Percentiles rank a stretch among this genome's conserved stretches.
Conservation (phyloP, 1,140 invertebrate species). For the Pseudomyrmex concolor region DNA sequence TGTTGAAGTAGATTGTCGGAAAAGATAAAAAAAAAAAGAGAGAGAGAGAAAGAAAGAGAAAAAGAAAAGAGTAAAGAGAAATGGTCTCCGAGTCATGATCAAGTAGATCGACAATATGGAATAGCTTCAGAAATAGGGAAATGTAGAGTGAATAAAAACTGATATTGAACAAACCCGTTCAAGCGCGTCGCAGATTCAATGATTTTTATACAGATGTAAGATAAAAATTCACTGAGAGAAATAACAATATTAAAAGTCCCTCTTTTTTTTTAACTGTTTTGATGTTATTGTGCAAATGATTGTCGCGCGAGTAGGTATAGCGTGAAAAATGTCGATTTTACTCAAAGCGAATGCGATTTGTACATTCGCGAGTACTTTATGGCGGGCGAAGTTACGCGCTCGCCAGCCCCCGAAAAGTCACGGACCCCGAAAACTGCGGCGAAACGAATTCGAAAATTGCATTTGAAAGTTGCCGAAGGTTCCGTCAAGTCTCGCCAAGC, state of each 20-base stretch:
- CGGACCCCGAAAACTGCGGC: conserved; percentile 34
- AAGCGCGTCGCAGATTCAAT: background rate
- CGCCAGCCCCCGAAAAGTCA: conserved; percentile 14
- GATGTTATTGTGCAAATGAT: background rate
- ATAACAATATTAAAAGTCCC: background rate
- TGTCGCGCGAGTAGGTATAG: too few species aligned
- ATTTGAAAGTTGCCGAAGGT: conserved; percentile 78
- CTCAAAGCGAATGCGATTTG: conserved; percentile 3
- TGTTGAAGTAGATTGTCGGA: conserved; percentile 31
- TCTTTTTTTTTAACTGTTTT: background rate
- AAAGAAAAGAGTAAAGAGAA: conserved; percentile 4
- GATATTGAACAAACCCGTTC: conserved; percentile 10
- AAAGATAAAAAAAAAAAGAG: conserved; percentile 24
- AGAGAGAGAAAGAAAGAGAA: background rate
- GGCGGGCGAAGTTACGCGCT: background rate
- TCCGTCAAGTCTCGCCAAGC: conserved; percentile 74
- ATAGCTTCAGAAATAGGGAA: conserved; percentile 10
- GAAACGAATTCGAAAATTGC: conserved; percentile 75
- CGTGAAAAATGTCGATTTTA: background rate
- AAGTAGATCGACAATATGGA: background rate
- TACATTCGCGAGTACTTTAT: background rate
- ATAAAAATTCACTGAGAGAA: conserved; percentile 13
- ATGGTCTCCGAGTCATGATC: background rate
- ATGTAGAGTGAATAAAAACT: conserved; percentile 31
- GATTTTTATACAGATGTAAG: background rate